Conservation (phyloP, 2,113 vertebrate genomes). For the Anarrhichthys ocellatus region DNA sequence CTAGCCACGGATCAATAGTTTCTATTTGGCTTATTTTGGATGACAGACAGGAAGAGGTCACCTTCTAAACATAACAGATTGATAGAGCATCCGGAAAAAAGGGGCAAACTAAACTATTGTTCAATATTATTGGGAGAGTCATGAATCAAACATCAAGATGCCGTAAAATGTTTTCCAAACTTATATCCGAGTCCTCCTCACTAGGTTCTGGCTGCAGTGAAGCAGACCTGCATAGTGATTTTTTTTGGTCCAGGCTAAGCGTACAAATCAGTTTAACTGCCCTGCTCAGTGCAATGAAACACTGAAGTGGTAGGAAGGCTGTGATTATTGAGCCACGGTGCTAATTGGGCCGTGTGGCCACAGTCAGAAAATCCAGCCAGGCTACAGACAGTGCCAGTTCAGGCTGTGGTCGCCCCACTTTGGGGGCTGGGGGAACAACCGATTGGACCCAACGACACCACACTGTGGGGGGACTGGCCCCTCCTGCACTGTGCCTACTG, state of each 20-base stretch:
- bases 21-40: constrained; percentile 52
- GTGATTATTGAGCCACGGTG: constrained; percentile 64
- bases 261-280: constrained; percentile 62
- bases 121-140: constrained; percentile 1
- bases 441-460: constrained; percentile 28
- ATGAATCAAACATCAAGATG: constrained; percentile 11
- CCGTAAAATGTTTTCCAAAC: constrained; percentile 31
- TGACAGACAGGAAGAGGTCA: constrained; percentile 16
- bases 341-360: constrained; percentile 64
- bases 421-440: constrained; percentile 30
- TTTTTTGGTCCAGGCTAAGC: constrained; percentile 19
- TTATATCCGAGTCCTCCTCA: neutral
- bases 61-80: constrained; percentile 9
- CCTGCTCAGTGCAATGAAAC: constrained; percentile 53
- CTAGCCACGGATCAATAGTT: constrained; percentile 9
- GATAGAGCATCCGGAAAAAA: constrained; percentile 14
- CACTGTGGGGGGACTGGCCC: constrained; percentile 27
- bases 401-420: constrained; percentile 47
- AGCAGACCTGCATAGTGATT: constrained; percentile 21
- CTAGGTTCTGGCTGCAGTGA: neutral
- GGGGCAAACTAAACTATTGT: neutral
- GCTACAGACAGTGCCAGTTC: constrained; percentile 7
- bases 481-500: constrained; percentile 31
- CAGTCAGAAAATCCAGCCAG: constrained; percentile 37
- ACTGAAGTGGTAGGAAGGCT: constrained; percentile 51